phyloP scores from a whole-genome alignment of 2,113 vertebrate species.

The Alouatta palliata region DNA sequence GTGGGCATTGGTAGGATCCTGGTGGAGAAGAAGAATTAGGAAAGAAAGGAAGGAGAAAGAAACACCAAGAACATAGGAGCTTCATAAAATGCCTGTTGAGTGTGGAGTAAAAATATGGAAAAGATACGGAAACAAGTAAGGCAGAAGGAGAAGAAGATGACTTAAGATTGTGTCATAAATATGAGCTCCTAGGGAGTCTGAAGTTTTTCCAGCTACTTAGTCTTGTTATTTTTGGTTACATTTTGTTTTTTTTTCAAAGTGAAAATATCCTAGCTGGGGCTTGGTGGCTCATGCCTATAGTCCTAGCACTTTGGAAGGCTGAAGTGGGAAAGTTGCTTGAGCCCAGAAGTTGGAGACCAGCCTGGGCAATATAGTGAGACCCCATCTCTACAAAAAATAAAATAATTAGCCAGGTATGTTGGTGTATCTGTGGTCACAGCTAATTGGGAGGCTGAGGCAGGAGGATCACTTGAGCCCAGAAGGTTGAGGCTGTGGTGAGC shows the following conservation, averaged over 20 bases:
- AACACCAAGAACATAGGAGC: neutral
- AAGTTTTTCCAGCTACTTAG: neutral
- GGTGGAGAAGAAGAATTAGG: neutral
- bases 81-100: neutral
- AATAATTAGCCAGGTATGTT: too few species aligned
- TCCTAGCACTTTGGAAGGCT: too few species aligned
- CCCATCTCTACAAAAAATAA: too few species aligned
- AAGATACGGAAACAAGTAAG: neutral
- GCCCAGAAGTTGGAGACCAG: too few species aligned
- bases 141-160: neutral
- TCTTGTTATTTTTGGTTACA: constrained; percentile 21
- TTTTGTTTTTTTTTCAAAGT: constrained; percentile 19
- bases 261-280: neutral
- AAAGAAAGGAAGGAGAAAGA: neutral
- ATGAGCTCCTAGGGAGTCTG: neutral
- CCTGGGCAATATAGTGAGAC: too few species aligned
- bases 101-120: neutral
- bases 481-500: too few species aligned
- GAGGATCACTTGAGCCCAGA: too few species aligned
- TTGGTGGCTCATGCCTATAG: too few species aligned
- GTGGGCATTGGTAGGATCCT: neutral
- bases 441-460: too few species aligned
- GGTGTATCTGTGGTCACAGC: too few species aligned
- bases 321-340: too few species aligned
- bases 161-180: neutral